Base-by-base conservation (phyloP, 92 coral and sea anemone genomes). In the Epizoanthus illoricatus region DNA sequence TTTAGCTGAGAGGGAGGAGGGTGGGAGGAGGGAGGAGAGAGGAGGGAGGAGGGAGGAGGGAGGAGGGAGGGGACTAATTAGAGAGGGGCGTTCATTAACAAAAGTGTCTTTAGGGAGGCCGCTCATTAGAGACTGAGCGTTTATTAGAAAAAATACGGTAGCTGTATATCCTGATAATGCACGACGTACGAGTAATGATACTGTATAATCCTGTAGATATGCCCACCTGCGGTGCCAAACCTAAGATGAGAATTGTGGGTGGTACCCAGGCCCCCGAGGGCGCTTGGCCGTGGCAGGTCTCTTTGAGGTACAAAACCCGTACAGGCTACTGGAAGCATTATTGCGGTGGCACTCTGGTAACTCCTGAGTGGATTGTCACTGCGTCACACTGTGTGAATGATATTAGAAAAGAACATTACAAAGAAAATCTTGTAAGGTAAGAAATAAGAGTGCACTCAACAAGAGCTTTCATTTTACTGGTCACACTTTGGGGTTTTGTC, bases 241-340 rank as follows among this genome's bases (percentile, higher is more conserved):
- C 83, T 0, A 79, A 54, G 1, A 65, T 91, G 1, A 89, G 98
- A 61, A 95, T 95, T n/a, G 98, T 95, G 5, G 98, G 98, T 41
- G 98, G 98, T n/a, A 71, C 69, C 41, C 75, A 49, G 13, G 97
- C 95, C 36, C 24, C 39, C 5, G 80, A 72, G 2, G 93, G 92
- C 19, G 92, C 86, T 74, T 95, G 98, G 98, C 98, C 98, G 1
- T 95, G 98, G 98, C 95, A 93, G 61, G 97, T 92, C 11, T 89
- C 94, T 88, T 76, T 95, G 40, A 81, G 89, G 88, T 79, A 58
- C 65, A 21, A 64, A 21, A 79, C 41, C 8, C n/a, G 8, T 0
- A 57, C 57, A 1, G 91, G 89, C 23, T 74, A 80, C 36, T 92
- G 91, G 94, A 84, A 63, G 15, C 98, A 93, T 82, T 95, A 80